A percentile compares a stretch with the other conserved stretches of the same genome.
phyloP scores from a whole-genome alignment of 2,888 invertebrate genomes.

The Trichogramma dendrolimi region DNA sequence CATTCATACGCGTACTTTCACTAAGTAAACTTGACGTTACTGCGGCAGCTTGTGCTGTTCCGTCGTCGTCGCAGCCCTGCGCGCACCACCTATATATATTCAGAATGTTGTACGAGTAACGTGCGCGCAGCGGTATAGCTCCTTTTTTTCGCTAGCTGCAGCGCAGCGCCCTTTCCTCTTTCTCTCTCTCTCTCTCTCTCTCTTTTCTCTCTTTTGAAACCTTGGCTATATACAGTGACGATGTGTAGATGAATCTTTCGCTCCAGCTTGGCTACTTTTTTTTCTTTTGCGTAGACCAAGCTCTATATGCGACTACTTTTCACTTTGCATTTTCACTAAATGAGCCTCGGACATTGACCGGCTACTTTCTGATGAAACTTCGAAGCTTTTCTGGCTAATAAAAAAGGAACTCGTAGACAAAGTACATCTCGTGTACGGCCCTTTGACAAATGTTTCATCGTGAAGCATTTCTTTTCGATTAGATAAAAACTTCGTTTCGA shows the following conservation, averaged over 20 bases:
- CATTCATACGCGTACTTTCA: conserved; percentile 38
- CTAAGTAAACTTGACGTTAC: conserved; percentile 34
- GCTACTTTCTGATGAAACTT: not conserved
- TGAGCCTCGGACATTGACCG: conserved; percentile 16
- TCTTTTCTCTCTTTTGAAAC: not conserved
- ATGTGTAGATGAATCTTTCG: too few relatives aligned
- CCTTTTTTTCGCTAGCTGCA: conserved; percentile 4
- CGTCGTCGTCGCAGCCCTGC: not conserved
- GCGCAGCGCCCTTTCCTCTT: not conserved
- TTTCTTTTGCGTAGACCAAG: too few relatives aligned
- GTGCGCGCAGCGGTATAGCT: too few relatives aligned
- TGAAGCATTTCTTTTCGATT: too few relatives aligned
- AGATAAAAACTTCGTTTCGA: too few relatives aligned
- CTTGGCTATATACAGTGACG: too few relatives aligned
- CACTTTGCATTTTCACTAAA: conserved; percentile 16
- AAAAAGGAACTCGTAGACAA: conserved; percentile 3
- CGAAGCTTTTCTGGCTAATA: conserved; percentile 1
- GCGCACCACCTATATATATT: too few relatives aligned
- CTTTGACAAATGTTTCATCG: too few relatives aligned
- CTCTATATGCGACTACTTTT: conserved; percentile 9
- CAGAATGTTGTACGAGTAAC: too few relatives aligned
- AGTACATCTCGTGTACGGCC: too few relatives aligned
- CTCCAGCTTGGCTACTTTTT: too few relatives aligned
- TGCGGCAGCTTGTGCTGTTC: conserved; percentile 14
- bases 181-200: conserved; percentile 2